A percentile compares a stretch with the other conserved stretches of the same genome.
Conservation (phyloP, 2,113 vertebrate genomes). For the Nicator chloris region DNA sequence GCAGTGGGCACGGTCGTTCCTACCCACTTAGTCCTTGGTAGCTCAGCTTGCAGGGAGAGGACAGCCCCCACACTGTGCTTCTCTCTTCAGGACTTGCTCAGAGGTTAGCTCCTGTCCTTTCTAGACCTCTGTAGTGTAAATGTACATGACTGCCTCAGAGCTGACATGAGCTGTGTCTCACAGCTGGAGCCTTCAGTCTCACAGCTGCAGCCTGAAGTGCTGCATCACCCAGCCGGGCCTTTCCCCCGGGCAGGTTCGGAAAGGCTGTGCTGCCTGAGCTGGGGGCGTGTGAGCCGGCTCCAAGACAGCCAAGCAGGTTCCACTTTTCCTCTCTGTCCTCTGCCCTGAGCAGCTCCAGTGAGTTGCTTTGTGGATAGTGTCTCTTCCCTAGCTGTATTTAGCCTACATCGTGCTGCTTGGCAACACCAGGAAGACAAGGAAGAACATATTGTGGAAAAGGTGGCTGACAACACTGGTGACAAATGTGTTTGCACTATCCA, state of each 20-base stretch:
- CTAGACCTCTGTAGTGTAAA: background rate
- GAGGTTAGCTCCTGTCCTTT: background rate
- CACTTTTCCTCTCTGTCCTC: background rate
- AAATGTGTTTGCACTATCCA: background rate
- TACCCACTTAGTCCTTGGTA: background rate
- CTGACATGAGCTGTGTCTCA: background rate
- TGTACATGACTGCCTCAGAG: fast-evolving
- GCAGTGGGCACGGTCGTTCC: fast-evolving
- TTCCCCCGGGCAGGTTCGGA: fast-evolving
- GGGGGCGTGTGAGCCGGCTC: fast-evolving
- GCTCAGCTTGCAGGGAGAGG: background rate
- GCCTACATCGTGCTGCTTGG: background rate
- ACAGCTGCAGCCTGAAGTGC: background rate
- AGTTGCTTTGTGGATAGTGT: fast-evolving
- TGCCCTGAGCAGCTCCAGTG: background rate
- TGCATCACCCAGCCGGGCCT: background rate
- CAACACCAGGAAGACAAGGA: background rate
- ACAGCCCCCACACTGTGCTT: too few species aligned
- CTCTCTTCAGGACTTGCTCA: background rate
- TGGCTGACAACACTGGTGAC: fast-evolving
- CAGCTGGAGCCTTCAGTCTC: background rate
- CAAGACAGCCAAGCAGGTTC: fast-evolving
- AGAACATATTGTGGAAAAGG: background rate
- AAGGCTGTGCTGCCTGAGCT: background rate
- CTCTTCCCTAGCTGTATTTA: background rate